Evolutionary conservation across 2,888 invertebrate genomes (phyloP).

Genomic region (Parthenolecanium corni): DNA sequence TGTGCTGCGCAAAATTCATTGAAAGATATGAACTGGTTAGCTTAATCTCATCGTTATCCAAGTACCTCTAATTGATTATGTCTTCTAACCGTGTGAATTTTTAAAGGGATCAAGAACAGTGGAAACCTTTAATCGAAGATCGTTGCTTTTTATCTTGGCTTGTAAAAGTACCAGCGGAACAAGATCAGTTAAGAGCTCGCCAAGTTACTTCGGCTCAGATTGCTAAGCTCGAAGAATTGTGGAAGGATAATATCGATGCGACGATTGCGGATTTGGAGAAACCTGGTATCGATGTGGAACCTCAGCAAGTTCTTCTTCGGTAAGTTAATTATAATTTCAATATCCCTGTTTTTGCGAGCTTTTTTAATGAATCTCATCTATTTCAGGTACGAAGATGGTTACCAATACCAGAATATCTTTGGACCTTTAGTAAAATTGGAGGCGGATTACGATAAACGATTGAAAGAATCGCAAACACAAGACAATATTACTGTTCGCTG

Average conservation of each 20-base stretch:
- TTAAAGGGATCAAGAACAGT: conserved; percentile 82
- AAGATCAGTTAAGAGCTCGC: conserved; percentile 87
- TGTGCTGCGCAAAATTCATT: conserved; percentile 94
- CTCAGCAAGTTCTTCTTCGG: conserved; percentile 62
- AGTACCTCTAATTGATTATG: background rate
- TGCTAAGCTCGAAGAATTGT: conserved; percentile 92
- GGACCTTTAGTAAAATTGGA: conserved; percentile 93
- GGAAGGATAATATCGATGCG: conserved; percentile 97
- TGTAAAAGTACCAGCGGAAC: conserved; percentile 92
- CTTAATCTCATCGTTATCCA: background rate
- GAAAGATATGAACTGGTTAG: conserved; percentile 93
- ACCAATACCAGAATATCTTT: conserved; percentile 97
- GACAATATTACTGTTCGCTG: conserved; percentile 96
- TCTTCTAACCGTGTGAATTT: background rate
- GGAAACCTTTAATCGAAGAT: conserved; percentile 96
- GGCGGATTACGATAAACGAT: conserved; percentile 93
- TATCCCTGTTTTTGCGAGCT: background rate
- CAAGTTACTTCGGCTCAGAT: conserved; percentile 97
- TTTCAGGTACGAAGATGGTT: conserved; percentile 89
- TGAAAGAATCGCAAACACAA: conserved; percentile 97
- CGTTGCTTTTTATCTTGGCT: conserved; percentile 93
- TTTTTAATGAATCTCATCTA: conserved; percentile 24
- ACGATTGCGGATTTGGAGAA: conserved; percentile 96
- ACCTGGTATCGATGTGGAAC: conserved; percentile 95
- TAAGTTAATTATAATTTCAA: conserved; percentile 16